Evolutionary conservation across 2,797 vertebrate species (phyloP).

Genomic region (Buphagus erythrorhynchus): DNA sequence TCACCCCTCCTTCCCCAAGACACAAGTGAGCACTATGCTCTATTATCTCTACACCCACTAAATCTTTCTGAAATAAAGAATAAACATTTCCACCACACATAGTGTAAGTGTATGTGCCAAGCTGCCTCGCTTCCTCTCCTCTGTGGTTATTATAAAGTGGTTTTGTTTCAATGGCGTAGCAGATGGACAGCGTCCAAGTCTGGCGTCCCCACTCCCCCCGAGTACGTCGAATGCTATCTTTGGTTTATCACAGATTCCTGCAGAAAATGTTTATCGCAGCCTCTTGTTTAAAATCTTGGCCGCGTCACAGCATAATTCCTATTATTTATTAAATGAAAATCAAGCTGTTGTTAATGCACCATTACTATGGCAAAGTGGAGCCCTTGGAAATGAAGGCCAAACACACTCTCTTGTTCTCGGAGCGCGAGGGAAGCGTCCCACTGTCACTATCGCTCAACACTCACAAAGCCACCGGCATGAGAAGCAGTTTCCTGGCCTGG

Average conservation of each 20-base stretch:
- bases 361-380: not conserved
- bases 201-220: not conserved
- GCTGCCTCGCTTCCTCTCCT: slow-evolving; percentile 54
- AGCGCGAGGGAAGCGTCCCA: not conserved
- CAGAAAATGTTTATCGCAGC: slow-evolving; percentile 56
- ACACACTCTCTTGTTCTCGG: not conserved
- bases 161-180: slow-evolving; percentile 59
- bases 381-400: not conserved
- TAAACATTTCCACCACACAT: slow-evolving; percentile 69
- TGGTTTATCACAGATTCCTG: slow-evolving; percentile 58
- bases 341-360: slow-evolving; percentile 39
- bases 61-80: slow-evolving; percentile 72
- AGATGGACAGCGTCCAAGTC: slow-evolving; percentile 59
- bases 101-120: slow-evolving; percentile 56
- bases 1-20: slow-evolving; percentile 58
- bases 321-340: slow-evolving; percentile 63
- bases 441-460: not conserved
- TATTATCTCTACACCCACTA: slow-evolving; percentile 71
- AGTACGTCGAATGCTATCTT: not conserved
- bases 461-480: rapidly evolving
- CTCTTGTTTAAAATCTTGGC: slow-evolving; percentile 69
- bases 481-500: not conserved
- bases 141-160: slow-evolving; percentile 60
- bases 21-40: slow-evolving; percentile 30
- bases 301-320: not conserved